Conservation (phyloP, 2,113 vertebrate species). For the Promerops cafer region DNA sequence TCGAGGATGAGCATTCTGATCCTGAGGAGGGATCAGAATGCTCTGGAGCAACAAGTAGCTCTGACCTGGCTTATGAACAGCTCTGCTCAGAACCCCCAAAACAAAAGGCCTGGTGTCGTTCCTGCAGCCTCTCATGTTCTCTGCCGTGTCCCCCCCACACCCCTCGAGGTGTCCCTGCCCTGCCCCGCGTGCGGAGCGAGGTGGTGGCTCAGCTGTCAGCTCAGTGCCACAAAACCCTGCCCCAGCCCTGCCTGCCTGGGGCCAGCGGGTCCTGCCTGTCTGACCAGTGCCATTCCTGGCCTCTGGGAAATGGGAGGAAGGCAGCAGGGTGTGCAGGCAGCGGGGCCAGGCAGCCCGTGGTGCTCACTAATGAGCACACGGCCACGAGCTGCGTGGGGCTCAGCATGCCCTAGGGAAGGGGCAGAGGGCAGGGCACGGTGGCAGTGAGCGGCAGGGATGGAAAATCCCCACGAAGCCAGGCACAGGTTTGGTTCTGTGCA, state of each 20-base stretch:
- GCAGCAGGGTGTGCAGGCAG: not conserved
- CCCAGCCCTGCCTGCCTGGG: not conserved
- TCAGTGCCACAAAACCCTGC: not conserved
- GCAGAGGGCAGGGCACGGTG: not conserved
- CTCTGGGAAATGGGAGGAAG: not conserved
- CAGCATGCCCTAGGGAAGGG: not conserved
- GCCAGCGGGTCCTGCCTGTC: not conserved
- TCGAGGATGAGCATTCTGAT: not conserved
- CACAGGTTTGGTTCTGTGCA: not conserved
- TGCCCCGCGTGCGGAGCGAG: accelerated
- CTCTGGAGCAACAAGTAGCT: not conserved
- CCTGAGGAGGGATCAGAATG: not conserved
- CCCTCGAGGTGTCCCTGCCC: not conserved
- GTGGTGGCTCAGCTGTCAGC: not conserved
- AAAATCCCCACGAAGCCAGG: not conserved
- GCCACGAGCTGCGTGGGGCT: accelerated
- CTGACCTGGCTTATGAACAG: not conserved
- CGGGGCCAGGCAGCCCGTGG: not conserved
- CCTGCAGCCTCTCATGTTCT: not conserved
- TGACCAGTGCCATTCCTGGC: not conserved
- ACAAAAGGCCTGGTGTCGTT: not conserved
- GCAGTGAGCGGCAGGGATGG: not conserved
- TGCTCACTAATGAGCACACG: not conserved
- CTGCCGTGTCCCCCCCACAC: not conserved
- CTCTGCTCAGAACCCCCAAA: not conserved